These are phyloP conservation scores for Drosophila nannoptera DNA, from an alignment of 1,140 invertebrate genomes.

Conservation along the genomic window DNA sequence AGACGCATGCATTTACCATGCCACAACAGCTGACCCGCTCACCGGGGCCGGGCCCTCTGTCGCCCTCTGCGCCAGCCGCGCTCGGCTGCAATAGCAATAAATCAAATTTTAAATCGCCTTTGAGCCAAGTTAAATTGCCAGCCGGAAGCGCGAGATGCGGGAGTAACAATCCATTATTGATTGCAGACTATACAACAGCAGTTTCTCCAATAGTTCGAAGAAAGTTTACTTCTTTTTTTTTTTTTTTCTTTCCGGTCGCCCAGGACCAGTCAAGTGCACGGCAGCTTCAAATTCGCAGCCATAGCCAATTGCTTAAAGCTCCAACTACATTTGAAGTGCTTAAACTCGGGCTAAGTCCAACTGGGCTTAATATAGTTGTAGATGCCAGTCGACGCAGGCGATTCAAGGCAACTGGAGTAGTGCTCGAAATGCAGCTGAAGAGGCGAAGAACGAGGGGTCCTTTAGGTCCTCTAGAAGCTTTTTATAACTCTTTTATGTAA, in stretches of 20 bases:
- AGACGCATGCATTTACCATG: constrained; percentile 7
- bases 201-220: constrained; percentile 29
- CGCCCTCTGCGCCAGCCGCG: constrained; percentile 11
- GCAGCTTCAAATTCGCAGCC: neutral
- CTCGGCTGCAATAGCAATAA: constrained; percentile 68
- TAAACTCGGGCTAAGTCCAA: too few species aligned
- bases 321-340: neutral
- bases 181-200: constrained; percentile 10
- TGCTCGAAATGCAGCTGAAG: too few species aligned
- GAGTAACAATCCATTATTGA: constrained; percentile 54
- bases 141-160: constrained; percentile 56
- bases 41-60: constrained; percentile 25
- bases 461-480: too few species aligned
- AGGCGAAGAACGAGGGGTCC: too few species aligned
- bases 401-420: too few species aligned
- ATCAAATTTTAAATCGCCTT: constrained; percentile 73
- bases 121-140: constrained; percentile 71
- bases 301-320: neutral
- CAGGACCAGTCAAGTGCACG: neutral
- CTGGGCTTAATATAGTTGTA: too few species aligned
- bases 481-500: too few species aligned
- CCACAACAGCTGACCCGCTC: constrained; percentile 52
- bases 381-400: too few species aligned
- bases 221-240: constrained; percentile 1
- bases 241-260: neutral